These are phyloP conservation scores for Drosophila tsacasi DNA, from an alignment of 1,140 invertebrate species.

Conservation along the genomic window DNA sequence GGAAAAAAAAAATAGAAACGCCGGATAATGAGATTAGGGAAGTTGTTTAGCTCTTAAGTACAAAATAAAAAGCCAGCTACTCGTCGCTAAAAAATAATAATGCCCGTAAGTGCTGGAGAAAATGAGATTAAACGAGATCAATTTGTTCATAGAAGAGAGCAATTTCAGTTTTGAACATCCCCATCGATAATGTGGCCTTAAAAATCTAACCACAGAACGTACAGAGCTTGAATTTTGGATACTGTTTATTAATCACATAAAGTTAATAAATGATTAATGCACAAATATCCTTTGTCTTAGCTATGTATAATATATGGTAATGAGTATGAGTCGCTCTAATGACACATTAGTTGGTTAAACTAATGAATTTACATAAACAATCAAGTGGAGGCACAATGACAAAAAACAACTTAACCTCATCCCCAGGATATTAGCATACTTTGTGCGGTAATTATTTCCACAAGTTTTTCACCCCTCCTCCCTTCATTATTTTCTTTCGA, in stretches of 20 bases:
- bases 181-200: background rate
- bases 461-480: constrained; percentile 9
- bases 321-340: background rate
- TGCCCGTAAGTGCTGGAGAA: background rate
- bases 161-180: background rate
- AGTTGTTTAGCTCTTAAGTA: constrained; percentile 39
- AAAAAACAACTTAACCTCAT: constrained; percentile 1
- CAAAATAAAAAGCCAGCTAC: constrained; percentile 20
- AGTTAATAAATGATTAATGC: background rate
- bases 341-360: no score
- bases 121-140: constrained; percentile 7
- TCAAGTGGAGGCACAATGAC: background rate
- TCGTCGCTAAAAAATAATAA: constrained; percentile 10
- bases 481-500: constrained; percentile 20
- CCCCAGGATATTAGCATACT: constrained; percentile 20
- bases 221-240: no score
- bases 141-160: background rate
- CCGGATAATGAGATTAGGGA: constrained; percentile 42
- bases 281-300: background rate
- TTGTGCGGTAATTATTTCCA: constrained; percentile 30
- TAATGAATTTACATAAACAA: constrained; percentile 15
- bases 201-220: background rate
- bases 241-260: background rate
- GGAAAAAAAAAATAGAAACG: constrained; percentile 3
- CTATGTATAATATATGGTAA: no score